phyloP scores from a whole-genome alignment of 1,140 invertebrate genomes.

The Procambarus clarkii region DNA sequence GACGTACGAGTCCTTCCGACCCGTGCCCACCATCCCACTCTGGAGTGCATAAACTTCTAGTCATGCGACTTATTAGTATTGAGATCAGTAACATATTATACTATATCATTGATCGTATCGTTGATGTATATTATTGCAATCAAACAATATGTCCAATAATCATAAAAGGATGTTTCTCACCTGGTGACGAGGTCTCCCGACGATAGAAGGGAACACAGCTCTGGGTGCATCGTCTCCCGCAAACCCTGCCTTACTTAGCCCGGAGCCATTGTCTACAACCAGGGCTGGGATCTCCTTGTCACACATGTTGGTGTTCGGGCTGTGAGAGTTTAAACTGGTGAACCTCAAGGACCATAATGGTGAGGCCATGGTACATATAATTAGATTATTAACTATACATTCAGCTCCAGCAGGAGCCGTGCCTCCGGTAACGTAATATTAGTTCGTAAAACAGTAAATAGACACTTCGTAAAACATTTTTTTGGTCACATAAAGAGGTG shows the following conservation, averaged over 20 bases:
- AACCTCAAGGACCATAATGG: no score
- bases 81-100: not conserved
- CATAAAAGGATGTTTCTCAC: not conserved
- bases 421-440: no score
- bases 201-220: slow-evolving; percentile 53
- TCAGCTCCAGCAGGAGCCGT: no score
- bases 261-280: slow-evolving; percentile 59
- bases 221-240: slow-evolving; percentile 51
- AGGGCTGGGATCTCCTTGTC: slow-evolving; percentile 55
- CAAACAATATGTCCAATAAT: not conserved
- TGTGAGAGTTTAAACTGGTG: no score
- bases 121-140: not conserved
- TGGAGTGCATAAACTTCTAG: not conserved
- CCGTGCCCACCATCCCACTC: slow-evolving; percentile 58
- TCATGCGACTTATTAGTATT: not conserved
- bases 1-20: slow-evolving; percentile 33
- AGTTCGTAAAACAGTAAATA: no score
- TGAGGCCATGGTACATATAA: no score
- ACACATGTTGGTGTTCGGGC: slow-evolving; percentile 35
- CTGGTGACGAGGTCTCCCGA: slow-evolving; percentile 54
- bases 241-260: slow-evolving; percentile 51
- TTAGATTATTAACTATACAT: no score
- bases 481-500: no score
- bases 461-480: no score
- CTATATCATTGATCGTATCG: not conserved